Evolutionary conservation across 2,113 vertebrate genomes (phyloP).

Genomic region (Oriolus oriolus): DNA sequence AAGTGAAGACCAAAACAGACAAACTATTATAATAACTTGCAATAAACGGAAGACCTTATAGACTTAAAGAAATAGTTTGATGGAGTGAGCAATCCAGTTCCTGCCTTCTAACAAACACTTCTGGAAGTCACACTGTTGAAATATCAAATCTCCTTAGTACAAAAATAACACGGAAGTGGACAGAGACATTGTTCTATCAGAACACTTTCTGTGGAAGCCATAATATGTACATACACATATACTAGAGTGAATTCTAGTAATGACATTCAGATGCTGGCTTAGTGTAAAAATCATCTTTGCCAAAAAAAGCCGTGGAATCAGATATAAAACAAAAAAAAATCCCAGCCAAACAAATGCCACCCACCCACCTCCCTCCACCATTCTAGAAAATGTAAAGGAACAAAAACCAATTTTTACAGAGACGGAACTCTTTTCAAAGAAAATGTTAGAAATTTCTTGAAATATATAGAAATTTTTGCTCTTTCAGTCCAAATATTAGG

Average conservation of each 20-base stretch:
- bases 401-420: background rate
- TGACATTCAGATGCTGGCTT: background rate
- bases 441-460: background rate
- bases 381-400: background rate
- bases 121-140: background rate
- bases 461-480: background rate
- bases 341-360: background rate
- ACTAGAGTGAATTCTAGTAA: background rate
- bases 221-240: background rate
- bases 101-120: background rate
- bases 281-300: background rate
- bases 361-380: rapidly evolving
- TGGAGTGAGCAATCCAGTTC: background rate
- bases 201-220: background rate
- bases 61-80: background rate
- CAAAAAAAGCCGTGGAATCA: background rate
- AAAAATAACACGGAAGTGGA: background rate
- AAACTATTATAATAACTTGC: background rate
- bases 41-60: background rate
- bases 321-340: background rate
- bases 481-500: background rate
- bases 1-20: background rate
- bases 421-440: background rate
- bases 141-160: background rate
- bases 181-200: background rate